phyloP scores from a whole-genome alignment of 2,113 vertebrate genomes.

The Pituophis catenifer region DNA sequence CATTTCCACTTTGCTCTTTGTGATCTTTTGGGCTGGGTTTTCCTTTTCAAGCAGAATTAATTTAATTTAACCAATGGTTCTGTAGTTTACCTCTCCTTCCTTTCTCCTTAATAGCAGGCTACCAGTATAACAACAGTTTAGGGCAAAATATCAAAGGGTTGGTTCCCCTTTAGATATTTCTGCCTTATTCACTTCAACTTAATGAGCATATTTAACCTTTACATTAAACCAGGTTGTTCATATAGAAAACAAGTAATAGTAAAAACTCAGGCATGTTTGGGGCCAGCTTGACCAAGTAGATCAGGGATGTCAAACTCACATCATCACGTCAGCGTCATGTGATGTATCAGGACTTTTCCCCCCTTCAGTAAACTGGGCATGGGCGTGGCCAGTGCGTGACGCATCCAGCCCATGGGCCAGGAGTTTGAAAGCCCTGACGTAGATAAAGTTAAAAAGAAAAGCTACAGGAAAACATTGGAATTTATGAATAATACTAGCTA shows the following conservation, averaged over 20 bases:
- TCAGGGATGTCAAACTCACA: too few relatives aligned
- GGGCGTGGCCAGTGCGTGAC: too few relatives aligned
- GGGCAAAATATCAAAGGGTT: background rate
- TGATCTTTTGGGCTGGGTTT: background rate
- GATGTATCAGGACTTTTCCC: too few relatives aligned
- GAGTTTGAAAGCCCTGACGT: too few relatives aligned
- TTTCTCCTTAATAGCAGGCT: background rate
- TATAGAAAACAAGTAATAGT: background rate
- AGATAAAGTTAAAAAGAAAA: background rate
- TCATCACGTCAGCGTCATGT: too few relatives aligned
- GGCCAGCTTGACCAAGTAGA: background rate
- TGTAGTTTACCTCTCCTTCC: background rate
- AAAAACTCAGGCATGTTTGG: background rate
- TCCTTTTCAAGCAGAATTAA: background rate
- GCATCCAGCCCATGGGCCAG: too few relatives aligned
- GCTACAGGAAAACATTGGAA: background rate
- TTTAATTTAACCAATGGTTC: background rate
- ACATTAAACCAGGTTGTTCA: background rate
- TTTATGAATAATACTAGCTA: background rate
- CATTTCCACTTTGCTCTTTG: background rate
- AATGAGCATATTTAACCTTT: background rate
- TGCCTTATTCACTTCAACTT: background rate
- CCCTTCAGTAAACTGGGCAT: too few relatives aligned
- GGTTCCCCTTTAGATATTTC: background rate
- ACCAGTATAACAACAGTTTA: background rate